Percentiles rank a stretch among this genome's conserved stretches.
Evolutionary conservation across 2,113 vertebrate genomes (phyloP).

Genomic region (Deroptyus accipitrinus): DNA sequence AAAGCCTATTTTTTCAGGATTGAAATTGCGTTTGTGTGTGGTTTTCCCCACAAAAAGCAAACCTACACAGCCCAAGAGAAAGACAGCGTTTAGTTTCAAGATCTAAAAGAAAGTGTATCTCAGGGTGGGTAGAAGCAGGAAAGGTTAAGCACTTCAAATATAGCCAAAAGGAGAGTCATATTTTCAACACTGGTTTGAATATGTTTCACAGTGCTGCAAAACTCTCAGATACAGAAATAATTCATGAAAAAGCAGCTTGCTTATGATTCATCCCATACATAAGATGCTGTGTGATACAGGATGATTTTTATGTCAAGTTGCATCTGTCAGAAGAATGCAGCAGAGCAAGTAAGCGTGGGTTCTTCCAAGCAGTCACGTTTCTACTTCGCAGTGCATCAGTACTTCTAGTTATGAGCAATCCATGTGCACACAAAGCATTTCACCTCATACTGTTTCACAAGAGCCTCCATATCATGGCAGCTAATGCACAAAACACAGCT

Average conservation of each 20-base stretch:
- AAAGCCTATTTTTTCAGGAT: not conserved
- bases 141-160: slow-evolving; percentile 34
- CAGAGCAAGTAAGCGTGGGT: not conserved
- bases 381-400: not conserved
- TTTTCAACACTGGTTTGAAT: not conserved
- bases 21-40: not conserved
- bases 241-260: not conserved
- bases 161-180: not conserved
- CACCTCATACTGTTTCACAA: not conserved
- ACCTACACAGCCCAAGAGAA: slow-evolving; percentile 11
- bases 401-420: not conserved
- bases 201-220: not conserved
- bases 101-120: not conserved
- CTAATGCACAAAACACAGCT: not conserved
- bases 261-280: not conserved
- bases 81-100: not conserved
- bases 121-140: not conserved
- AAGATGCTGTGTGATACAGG: not conserved
- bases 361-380: not conserved
- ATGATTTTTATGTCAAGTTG: not conserved
- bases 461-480: not conserved
- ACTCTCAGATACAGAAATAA: not conserved
- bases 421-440: not conserved
- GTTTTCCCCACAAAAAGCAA: slow-evolving; percentile 6
- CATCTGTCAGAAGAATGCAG: not conserved